Evolutionary conservation across 1,140 invertebrate genomes (phyloP).

Genomic region (Euura saliciscinereae): DNA sequence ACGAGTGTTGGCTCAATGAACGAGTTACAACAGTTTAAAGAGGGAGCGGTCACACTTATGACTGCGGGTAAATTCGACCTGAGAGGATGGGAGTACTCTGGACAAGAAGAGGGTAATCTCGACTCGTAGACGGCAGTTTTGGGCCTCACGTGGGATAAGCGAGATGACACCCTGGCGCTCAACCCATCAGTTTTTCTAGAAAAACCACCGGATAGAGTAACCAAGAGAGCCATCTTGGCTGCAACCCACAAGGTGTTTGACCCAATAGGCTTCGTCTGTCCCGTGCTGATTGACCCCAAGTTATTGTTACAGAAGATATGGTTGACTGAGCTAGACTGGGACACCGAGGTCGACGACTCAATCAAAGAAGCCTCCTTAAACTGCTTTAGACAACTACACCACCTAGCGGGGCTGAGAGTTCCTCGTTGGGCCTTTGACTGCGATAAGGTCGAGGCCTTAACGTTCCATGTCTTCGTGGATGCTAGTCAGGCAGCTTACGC

Average conservation of each 20-base stretch:
- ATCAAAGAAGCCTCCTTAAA: constrained; percentile 9
- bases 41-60: constrained; percentile 27
- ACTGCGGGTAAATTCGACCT: constrained; percentile 35
- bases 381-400: constrained; percentile 10
- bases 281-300: neutral
- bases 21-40: constrained; percentile 29
- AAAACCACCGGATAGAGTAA: too few species aligned
- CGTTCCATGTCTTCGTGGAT: constrained; percentile 38
- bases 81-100: constrained; percentile 34
- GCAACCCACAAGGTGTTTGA: neutral
- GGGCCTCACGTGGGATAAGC: constrained; percentile 31
- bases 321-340: constrained; percentile 34
- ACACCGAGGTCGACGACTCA: constrained; percentile 19
- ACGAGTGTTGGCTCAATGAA: constrained; percentile 26
- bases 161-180: constrained; percentile 25
- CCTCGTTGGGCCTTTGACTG: constrained; percentile 14
- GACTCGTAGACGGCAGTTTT: constrained; percentile 26
- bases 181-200: too few species aligned
- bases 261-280: neutral
- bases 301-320: constrained; percentile 33
- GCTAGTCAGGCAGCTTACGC: constrained; percentile 36
- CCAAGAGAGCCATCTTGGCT: too few species aligned
- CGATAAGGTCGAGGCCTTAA: neutral
- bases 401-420: constrained; percentile 10
- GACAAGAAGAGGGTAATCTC: neutral